These are phyloP conservation scores for Polyommatus icarus DNA, from an alignment of 2,888 invertebrate genomes.

Conservation along the genomic window DNA sequence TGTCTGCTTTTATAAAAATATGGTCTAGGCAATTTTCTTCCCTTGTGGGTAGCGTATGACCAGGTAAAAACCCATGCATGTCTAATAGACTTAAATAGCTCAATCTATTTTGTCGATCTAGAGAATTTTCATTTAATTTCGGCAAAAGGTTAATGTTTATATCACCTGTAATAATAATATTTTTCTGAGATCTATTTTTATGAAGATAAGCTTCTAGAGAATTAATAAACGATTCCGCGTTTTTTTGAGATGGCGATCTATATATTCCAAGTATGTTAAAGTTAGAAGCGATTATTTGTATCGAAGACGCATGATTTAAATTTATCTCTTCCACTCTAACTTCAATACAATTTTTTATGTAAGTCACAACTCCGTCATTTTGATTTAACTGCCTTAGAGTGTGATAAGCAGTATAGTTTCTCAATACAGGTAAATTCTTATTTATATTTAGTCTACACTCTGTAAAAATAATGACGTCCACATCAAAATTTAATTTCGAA, in stretches of 20 bases:
- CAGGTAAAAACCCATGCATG: background rate
- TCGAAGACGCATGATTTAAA: too few species aligned
- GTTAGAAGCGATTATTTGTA: too few species aligned
- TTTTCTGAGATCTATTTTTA: background rate
- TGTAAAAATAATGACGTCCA: background rate
- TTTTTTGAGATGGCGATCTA: background rate
- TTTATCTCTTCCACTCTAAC: too few species aligned
- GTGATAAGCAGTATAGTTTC: background rate
- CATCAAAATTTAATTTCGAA: background rate
- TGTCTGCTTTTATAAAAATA: background rate
- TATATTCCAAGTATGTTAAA: too few species aligned
- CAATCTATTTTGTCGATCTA: constrained; percentile 10
- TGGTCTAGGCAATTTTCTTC: constrained; percentile 2
- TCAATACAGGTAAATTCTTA: too few species aligned
- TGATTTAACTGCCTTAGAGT: constrained; percentile 1
- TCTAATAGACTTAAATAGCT: constrained; percentile 7
- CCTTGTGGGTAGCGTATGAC: constrained; percentile 18
- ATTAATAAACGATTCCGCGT: background rate
- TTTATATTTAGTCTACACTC: background rate
- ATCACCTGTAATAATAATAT: constrained; percentile 12
- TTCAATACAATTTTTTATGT: too few species aligned
- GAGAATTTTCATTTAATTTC: background rate
- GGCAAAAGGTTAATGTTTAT: constrained; percentile 15
- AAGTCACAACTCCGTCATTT: background rate
- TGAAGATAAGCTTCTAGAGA: constrained; percentile 5